Evolutionary conservation across 2,797 vertebrate genomes (phyloP).

Genomic region (Muraenolepis orangiensis): DNA sequence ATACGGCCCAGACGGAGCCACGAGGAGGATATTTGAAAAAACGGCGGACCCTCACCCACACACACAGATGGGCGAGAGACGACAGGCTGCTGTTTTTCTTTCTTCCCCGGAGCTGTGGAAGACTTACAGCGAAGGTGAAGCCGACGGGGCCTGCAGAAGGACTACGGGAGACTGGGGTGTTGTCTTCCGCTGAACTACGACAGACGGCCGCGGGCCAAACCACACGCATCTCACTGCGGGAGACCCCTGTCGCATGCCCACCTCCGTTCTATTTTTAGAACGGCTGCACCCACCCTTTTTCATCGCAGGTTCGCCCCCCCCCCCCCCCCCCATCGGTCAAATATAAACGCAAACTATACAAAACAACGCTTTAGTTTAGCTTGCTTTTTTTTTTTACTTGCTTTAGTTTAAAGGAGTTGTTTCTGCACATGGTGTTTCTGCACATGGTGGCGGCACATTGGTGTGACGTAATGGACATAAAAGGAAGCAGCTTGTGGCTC

Average conservation of each 20-base stretch:
- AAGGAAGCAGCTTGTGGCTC: neutral
- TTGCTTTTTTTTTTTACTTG: too few species aligned
- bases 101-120: neutral
- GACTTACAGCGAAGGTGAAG: constrained; percentile 24
- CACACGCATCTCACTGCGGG: constrained; percentile 65
- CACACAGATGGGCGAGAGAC: neutral
- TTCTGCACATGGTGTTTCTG: constrained; percentile 27
- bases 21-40: neutral
- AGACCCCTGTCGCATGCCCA: constrained; percentile 71
- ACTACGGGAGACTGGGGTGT: constrained; percentile 47
- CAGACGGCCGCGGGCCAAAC: constrained; percentile 66
- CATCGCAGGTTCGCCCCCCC: constrained; percentile 18
- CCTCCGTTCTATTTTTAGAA: constrained; percentile 74
- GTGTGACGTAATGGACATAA: neutral
- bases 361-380: too few species aligned
- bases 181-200: constrained; percentile 61
- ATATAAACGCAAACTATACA: too few species aligned
- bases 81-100: neutral
- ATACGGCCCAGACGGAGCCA: neutral
- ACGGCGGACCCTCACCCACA: neutral
- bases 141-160: constrained; percentile 30
- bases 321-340: too few species aligned
- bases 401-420: too few species aligned
- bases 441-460: constrained; percentile 23
- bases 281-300: constrained; percentile 52